Evolutionary conservation across 2,797 vertebrate species (phyloP), one percentile per base, ranked within the genome.

Genomic region (Darevskia nairensis): DNA sequence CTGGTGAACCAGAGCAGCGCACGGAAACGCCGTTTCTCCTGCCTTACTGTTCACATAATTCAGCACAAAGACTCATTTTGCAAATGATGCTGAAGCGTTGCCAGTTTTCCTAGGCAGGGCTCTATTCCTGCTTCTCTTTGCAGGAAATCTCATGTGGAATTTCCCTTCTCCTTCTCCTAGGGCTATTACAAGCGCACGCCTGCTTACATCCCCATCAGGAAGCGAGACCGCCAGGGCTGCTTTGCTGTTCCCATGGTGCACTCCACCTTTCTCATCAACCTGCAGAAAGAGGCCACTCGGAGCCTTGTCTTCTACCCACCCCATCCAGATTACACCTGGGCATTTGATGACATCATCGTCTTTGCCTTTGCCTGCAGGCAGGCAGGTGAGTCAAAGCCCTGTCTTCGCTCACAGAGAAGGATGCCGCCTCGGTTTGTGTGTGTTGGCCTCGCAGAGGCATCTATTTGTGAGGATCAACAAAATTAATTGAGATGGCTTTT

Each of bases 241-340:
- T 99, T 99, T 77, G 96, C 98, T 0, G 98, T 99, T 35, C 98
- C 98, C 85, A 99, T 99, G 98, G 98, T 99, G 69, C 98, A 99
- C 95, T 99, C 98, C 7, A 99, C 98, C 29, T 98, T 99, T 93
- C 97, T 99, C 78, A 94, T 99, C 1, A 98, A 99, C 93, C 97
- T 99, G 87, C 97, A 98, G 66, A 98, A 98, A 93, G 97, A 97
- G 25, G 97, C 98, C 0, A 97, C 98, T 55, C 94, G 95, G 87
- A 89, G 94, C 74, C 94, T 99, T 55, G 96, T 97, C 25, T 99
- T 99, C 95, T 97, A 99, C 92, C 98, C 98, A 0, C 98, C 98
- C 0, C 98, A 98, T 89, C 95, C 96, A 0, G 98, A 98, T 89
- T 99, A 99, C 94, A 98, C 95, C 87, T 98, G 98, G 97, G 95